Base-by-base conservation (phyloP, 2,797 vertebrate species). In the Gymnothorax reevesii region DNA sequence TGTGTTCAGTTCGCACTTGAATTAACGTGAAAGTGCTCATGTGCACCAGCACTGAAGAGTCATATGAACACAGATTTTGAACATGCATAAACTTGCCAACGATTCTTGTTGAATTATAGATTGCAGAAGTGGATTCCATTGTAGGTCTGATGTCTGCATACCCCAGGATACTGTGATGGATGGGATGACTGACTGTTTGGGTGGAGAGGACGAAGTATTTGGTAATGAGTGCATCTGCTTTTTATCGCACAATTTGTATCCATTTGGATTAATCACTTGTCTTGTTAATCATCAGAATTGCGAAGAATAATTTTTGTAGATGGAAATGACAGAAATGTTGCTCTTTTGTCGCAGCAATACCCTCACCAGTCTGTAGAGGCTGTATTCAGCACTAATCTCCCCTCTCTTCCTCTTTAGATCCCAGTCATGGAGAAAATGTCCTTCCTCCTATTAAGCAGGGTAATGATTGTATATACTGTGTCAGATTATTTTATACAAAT, bases 111-210 rank as follows among this genome's bases (percentile, higher is more conserved):
- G 85, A 89, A 33, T 88, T 87, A 89, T 91, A 99, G 98, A 10
- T 0, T 99, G 98, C 90, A 94, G 57, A 8, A 17, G 22, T 0
- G 91, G 92, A 3, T 96, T 97, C 89, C 92, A 84, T 86, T 99
- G 98, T 71, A 95, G 89, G 2, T 96, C 97, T 0, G 95, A 96
- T 0, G 94, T 97, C 85, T 99, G 98, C 86, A 91, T 99, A 86
- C 94, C 94, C 20, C 13, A 0, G 0, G 82, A 93, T 0, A 87
- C 93, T 0, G 0, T 93, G 0, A 57, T 82, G 3, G 96, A 99
- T 1, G 91, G 92, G 7, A 95, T 97, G 84, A 12, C 92, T 0
- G 97, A 99, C 93, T 99, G 98, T 90, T 93, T 99, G 88, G 96
- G 95, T 0, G 97, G 97, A 71, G 96, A 96, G 1, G 98, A 99